These are phyloP conservation scores for Uloborus diversus DNA, from an alignment of 1,140 invertebrate species.

Conservation along the genomic window DNA sequence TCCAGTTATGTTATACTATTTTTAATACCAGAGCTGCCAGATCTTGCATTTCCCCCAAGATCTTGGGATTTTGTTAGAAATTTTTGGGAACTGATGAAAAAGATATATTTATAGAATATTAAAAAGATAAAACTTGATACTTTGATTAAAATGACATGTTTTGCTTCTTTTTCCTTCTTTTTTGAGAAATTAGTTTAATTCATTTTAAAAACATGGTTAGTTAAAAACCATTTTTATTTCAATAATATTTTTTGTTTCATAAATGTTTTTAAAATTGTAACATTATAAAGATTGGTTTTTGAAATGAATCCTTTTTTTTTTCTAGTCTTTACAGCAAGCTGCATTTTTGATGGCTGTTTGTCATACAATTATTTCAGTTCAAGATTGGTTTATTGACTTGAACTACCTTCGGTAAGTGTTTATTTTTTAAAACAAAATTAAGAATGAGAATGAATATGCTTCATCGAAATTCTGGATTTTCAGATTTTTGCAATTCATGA, in stretches of 20 bases:
- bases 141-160: too few relatives aligned
- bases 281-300: too few relatives aligned
- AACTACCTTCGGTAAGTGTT: constrained; percentile 73
- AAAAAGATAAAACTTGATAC: too few relatives aligned
- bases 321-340: constrained; percentile 78
- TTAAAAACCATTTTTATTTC: neutral
- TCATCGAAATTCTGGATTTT: too few relatives aligned
- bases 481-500: too few relatives aligned
- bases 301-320: constrained; percentile 25
- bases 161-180: neutral
- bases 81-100: too few relatives aligned
- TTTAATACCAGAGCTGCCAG: too few relatives aligned
- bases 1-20: too few relatives aligned
- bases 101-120: too few relatives aligned
- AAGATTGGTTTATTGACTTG: constrained; percentile 86
- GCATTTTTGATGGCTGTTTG: constrained; percentile 89
- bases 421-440: neutral
- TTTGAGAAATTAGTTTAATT: neutral
- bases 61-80: too few relatives aligned
- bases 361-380: constrained; percentile 83
- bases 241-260: neutral
- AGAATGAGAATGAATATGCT: neutral
- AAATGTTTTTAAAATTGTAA: too few relatives aligned
- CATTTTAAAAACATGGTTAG: neutral
- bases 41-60: too few relatives aligned